Evolutionary conservation across 2,113 vertebrate species (phyloP).

Genomic region (Strix aluco): DNA sequence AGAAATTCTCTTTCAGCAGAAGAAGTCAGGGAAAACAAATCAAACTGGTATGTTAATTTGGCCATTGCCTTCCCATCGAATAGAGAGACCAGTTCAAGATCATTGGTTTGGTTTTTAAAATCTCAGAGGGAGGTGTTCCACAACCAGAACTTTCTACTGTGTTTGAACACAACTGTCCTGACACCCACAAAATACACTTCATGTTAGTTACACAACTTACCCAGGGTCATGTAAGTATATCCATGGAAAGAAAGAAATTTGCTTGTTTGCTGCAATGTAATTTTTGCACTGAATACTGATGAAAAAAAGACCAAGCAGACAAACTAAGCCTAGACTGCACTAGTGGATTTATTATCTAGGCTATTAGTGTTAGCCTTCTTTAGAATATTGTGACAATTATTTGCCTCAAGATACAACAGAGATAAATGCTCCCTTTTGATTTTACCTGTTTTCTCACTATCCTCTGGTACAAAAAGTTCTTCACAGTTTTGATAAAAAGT

Average conservation of each 20-base stretch:
- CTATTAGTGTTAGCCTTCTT: not conserved
- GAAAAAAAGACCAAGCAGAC: not conserved
- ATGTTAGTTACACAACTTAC: not conserved
- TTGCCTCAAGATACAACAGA: not conserved
- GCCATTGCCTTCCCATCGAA: not conserved
- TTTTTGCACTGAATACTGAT: not conserved
- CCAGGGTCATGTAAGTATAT: not conserved
- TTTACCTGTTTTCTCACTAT: conserved; percentile 57
- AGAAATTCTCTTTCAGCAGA: not conserved
- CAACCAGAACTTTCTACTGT: not conserved
- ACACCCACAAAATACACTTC: not conserved
- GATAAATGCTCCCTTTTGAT: not conserved
- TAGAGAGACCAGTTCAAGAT: not conserved
- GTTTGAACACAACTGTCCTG: not conserved
- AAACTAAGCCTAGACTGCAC: not conserved
- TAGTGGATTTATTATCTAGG: not conserved
- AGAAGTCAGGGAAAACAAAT: not conserved
- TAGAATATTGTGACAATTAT: not conserved
- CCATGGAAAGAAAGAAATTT: not conserved
- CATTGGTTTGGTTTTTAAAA: not conserved
- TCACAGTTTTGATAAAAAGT: conserved; percentile 77
- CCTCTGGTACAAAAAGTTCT: not conserved
- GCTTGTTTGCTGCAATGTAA: not conserved
- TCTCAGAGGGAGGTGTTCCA: not conserved
- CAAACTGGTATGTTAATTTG: not conserved